phyloP scores from a whole-genome alignment of 2,888 invertebrate genomes.

The Eledona agricola region DNA sequence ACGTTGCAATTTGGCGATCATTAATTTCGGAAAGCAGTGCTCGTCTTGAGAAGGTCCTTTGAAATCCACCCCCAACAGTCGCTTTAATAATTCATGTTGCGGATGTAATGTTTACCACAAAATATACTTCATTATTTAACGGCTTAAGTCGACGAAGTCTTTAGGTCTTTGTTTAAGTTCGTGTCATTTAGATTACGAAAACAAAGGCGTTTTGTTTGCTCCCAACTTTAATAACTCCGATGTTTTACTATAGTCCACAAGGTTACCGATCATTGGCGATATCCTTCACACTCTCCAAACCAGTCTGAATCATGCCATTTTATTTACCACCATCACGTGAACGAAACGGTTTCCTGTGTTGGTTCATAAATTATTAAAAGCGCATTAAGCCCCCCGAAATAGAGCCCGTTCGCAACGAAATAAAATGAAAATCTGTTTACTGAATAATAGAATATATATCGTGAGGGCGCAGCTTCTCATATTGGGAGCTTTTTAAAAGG shows the following conservation, averaged over 20 bases:
- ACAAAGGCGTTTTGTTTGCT: slow-evolving; percentile 35
- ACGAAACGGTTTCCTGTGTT: too few species aligned
- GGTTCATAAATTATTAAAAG: slow-evolving; percentile 5
- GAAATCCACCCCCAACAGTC: not conserved
- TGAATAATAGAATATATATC: slow-evolving; percentile 30
- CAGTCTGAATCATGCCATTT: slow-evolving; percentile 12
- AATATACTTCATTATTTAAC: slow-evolving; percentile 28
- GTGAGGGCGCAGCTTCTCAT: slow-evolving; percentile 12
- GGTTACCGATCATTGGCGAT: slow-evolving; percentile 22
- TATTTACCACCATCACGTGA: too few species aligned
- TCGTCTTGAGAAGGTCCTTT: too few species aligned
- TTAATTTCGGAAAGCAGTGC: too few species aligned
- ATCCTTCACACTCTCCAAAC: slow-evolving; percentile 8
- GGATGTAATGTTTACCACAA: slow-evolving; percentile 19
- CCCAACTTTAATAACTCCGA: slow-evolving; percentile 32
- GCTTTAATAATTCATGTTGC: slow-evolving; percentile 21
- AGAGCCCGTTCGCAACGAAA: slow-evolving; percentile 4
- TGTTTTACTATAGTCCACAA: slow-evolving; percentile 19
- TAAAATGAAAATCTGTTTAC: slow-evolving; percentile 26
- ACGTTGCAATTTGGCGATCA: too few species aligned
- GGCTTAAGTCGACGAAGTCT: slow-evolving; percentile 20
- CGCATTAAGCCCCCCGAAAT: slow-evolving; percentile 15
- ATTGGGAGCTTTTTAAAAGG: slow-evolving; percentile 19
- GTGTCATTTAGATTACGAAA: slow-evolving; percentile 33
- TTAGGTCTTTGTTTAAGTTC: slow-evolving; percentile 31